Evolutionary conservation across 2,888 invertebrate genomes (phyloP).

Genomic region (Torymus aiolomorphi): DNA sequence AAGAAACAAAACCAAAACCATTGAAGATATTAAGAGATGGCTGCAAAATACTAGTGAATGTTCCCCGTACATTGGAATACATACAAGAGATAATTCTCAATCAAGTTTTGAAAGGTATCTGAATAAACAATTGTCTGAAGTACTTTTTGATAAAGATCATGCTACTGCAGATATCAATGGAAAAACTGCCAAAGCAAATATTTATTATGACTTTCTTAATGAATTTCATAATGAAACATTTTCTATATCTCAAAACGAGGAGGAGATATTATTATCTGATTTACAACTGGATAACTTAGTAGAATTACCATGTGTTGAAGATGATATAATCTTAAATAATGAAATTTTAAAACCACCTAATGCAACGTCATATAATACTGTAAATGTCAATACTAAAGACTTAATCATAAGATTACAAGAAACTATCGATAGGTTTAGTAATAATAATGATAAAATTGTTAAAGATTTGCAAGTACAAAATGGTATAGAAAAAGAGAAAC

Average conservation of each 20-base stretch:
- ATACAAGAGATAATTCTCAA: constrained; percentile 64
- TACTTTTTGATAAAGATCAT: constrained; percentile 66
- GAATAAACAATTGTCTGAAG: constrained; percentile 66
- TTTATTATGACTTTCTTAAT: constrained; percentile 68
- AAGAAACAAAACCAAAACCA: constrained; percentile 40
- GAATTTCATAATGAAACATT: constrained; percentile 69
- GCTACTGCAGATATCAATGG: constrained; percentile 68
- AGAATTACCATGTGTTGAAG: constrained; percentile 61
- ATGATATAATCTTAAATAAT: constrained; percentile 70
- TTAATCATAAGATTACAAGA: constrained; percentile 36
- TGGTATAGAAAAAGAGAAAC: constrained; percentile 6
- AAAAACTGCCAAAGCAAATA: constrained; percentile 66
- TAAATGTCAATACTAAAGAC: constrained; percentile 31
- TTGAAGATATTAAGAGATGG: constrained; percentile 72
- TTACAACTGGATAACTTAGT: constrained; percentile 71
- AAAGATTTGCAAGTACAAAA: constrained; percentile 21
- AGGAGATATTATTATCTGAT: constrained; percentile 68
- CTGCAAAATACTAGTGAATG: constrained; percentile 69
- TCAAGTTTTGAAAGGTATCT: constrained; percentile 67
- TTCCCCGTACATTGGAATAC: constrained; percentile 63
- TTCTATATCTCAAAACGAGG: constrained; percentile 67
- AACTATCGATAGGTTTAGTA: constrained; percentile 33
- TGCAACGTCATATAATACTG: constrained; percentile 46
- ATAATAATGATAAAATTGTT: constrained; percentile 7
- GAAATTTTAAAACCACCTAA: constrained; percentile 68